These are phyloP conservation scores for Rhinatrema bivittatum DNA, from an alignment of 2,797 vertebrate species.

Conservation along the genomic window DNA sequence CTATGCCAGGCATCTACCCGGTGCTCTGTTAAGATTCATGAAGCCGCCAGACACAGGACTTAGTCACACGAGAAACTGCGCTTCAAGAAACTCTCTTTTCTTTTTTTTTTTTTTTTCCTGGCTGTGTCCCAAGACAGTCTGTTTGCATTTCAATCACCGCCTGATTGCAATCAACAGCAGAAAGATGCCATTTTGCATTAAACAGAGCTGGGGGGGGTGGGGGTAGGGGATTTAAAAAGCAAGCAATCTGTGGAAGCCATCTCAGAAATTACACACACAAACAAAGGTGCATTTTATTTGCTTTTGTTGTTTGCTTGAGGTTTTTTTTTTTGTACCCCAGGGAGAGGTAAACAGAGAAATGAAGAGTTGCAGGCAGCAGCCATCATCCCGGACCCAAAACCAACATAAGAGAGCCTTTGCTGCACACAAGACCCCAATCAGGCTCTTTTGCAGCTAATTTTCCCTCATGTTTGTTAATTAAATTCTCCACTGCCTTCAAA, in stretches of 20 bases:
- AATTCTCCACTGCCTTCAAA: constrained; percentile 51
- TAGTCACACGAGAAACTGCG: too few species aligned
- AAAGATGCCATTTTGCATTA: constrained; percentile 40
- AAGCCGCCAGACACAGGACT: too few species aligned
- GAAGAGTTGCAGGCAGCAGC: background rate
- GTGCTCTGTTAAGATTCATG: too few species aligned
- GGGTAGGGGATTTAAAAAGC: background rate
- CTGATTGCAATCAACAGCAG: constrained; percentile 62
- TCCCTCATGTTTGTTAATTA: constrained; percentile 56
- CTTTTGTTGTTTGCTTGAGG: too few species aligned
- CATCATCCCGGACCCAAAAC: rapidly evolving
- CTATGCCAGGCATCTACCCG: too few species aligned
- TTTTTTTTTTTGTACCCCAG: too few species aligned
- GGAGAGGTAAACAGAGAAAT: too few species aligned
- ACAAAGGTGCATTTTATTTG: too few species aligned
- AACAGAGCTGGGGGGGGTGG: constrained; percentile 20
- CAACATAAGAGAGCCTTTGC: background rate
- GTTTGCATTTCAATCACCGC: constrained; percentile 45
- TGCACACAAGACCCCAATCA: constrained; percentile 24
- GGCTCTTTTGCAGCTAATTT: constrained; percentile 47
- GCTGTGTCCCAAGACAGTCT: constrained; percentile 12
- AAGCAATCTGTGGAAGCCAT: constrained; percentile 44
- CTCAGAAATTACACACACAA: constrained; percentile 41
- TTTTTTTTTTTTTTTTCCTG: too few species aligned
- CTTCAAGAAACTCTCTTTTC: too few species aligned